A percentile compares a stretch with the other conserved stretches of the same genome.
Evolutionary conservation across 1,140 invertebrate species (phyloP).

Genomic region (Eueides isabella): DNA sequence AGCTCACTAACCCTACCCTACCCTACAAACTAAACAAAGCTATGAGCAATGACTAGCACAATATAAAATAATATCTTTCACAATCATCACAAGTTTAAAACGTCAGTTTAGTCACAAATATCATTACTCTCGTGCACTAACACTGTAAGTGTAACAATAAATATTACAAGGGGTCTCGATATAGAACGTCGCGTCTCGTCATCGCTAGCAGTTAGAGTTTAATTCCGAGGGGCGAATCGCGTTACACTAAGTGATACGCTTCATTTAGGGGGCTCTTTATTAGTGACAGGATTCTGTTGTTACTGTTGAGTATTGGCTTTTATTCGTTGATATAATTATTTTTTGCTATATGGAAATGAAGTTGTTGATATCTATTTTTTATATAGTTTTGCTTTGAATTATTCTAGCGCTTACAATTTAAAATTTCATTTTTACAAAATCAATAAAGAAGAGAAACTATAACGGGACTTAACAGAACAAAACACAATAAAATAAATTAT

Average conservation of each 20-base stretch:
- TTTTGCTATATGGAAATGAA: neutral
- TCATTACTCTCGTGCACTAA: slow-evolving; percentile 19
- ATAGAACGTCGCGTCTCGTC: slow-evolving; percentile 44
- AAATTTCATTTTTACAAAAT: no score
- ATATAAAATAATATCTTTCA: neutral
- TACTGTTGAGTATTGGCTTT: neutral
- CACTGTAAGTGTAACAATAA: slow-evolving; percentile 17
- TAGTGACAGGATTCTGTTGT: neutral
- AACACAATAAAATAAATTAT: no score
- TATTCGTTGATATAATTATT: neutral
- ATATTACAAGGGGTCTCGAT: slow-evolving; percentile 20
- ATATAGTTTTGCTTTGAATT: no score
- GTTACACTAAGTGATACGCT: slow-evolving; percentile 73
- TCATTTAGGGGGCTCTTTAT: slow-evolving; percentile 46
- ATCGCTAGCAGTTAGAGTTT: slow-evolving; percentile 49
- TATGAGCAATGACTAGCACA: no score
- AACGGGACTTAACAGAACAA: no score
- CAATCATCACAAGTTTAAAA: neutral
- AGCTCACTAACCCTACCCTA: no score
- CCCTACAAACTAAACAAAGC: no score
- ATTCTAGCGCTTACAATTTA: no score
- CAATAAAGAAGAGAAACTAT: no score
- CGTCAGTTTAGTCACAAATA: slow-evolving; percentile 4
- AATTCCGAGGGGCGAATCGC: slow-evolving; percentile 57
- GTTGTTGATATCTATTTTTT: neutral